Evolutionary conservation across 2,888 invertebrate species (phyloP).

Genomic region (Lochmaea crataegi): DNA sequence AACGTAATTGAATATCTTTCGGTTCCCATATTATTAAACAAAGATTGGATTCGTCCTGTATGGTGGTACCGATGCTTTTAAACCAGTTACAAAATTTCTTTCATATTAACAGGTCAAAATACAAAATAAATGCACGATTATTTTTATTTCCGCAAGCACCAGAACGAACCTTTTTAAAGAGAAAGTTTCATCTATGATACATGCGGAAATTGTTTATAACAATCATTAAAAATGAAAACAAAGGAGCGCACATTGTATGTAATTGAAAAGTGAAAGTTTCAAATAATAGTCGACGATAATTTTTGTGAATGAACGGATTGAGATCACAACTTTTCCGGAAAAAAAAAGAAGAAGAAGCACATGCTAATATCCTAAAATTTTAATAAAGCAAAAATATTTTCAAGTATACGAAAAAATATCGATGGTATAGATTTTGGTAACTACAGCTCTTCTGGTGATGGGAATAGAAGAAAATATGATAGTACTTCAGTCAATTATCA

Average conservation of each 20-base stretch:
- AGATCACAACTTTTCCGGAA: slow-evolving; percentile 13
- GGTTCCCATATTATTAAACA: not conserved
- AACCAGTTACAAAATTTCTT: slow-evolving; percentile 16
- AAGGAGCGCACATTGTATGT: slow-evolving; percentile 18
- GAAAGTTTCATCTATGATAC: no score
- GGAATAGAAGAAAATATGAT: no score
- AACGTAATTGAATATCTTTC: no score
- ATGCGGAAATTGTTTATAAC: slow-evolving; percentile 29
- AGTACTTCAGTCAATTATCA: no score
- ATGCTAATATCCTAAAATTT: not conserved
- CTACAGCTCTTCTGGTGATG: no score
- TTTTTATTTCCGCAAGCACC: slow-evolving; percentile 32
- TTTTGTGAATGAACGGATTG: slow-evolving; percentile 17
- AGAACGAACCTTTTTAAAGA: slow-evolving; percentile 15
- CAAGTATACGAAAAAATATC: no score
- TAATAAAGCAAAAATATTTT: slow-evolving; percentile 2
- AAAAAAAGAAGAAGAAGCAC: not conserved
- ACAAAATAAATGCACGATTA: not conserved
- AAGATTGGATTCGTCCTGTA: not conserved
- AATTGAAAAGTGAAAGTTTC: slow-evolving; percentile 24
- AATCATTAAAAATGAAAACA: slow-evolving; percentile 29
- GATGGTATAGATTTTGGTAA: no score
- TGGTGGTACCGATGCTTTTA: not conserved
- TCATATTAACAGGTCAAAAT: slow-evolving; percentile 10
- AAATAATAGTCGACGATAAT: not conserved